phyloP scores from a whole-genome alignment of 2,888 invertebrate genomes.

The Apodemia duryi region DNA sequence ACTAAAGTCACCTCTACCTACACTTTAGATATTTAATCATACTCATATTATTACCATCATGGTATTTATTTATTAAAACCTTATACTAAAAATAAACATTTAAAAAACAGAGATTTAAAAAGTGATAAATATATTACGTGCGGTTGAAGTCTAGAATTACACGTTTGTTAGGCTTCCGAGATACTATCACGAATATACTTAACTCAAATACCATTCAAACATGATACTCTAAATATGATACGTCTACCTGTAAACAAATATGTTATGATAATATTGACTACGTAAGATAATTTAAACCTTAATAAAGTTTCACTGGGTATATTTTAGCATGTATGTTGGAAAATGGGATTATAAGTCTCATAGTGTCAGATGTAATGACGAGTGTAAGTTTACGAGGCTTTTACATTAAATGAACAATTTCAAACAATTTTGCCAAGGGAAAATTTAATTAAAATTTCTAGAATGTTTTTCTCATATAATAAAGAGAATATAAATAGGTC shows the following conservation, averaged over 20 bases:
- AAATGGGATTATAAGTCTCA: constrained; percentile 13
- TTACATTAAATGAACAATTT: constrained; percentile 13
- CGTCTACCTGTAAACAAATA: background rate
- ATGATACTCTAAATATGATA: constrained; percentile 10
- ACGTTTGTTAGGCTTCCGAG: background rate
- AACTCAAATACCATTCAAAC: background rate
- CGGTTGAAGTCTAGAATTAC: background rate
- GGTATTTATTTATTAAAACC: too few relatives aligned
- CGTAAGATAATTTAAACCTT: background rate
- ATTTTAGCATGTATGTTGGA: background rate
- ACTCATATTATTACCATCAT: too few relatives aligned
- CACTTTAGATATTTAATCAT: too few relatives aligned
- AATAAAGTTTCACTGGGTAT: background rate
- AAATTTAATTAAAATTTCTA: constrained; percentile 5
- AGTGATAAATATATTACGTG: too few relatives aligned
- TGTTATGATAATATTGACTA: background rate
- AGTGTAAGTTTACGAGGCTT: constrained; percentile 8
- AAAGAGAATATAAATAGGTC: background rate
- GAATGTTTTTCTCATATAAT: background rate
- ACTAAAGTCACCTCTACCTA: too few relatives aligned
- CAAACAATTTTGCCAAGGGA: background rate
- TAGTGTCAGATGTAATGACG: constrained; percentile 10
- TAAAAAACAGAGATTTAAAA: too few relatives aligned
- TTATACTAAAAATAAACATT: too few relatives aligned
- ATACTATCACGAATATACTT: background rate